A percentile compares a stretch with the other conserved stretches of the same genome.
These are phyloP conservation scores for Siniperca chuatsi DNA, from an alignment of 2,113 vertebrate genomes.

Conservation along the genomic window DNA sequence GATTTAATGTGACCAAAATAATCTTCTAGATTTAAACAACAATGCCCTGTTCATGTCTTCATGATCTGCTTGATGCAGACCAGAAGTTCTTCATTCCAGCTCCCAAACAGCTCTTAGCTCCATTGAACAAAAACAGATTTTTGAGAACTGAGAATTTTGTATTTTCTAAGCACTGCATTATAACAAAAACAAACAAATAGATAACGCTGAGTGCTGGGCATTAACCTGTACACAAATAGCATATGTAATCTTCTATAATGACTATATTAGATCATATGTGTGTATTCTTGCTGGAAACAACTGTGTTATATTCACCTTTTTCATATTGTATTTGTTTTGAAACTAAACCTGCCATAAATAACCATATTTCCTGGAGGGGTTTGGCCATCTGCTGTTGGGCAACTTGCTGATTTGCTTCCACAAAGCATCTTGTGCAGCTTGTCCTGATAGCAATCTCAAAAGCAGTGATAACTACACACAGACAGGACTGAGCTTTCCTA, in stretches of 20 bases:
- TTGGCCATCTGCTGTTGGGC: neutral
- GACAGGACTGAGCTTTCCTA: neutral
- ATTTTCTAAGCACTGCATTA: no score
- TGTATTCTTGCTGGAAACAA: neutral
- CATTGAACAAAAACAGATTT: no score
- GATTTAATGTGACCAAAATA: no score
- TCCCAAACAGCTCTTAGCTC: no score
- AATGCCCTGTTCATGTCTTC: no score
- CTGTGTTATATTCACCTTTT: neutral
- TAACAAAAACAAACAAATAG: no score
- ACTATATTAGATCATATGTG: no score
- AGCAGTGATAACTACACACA: neutral
- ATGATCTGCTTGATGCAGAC: no score
- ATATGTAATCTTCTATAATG: neutral
- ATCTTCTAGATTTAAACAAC: no score
- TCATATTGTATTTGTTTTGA: neutral
- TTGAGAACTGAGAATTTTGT: no score
- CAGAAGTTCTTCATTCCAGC: no score
- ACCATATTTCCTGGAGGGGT: neutral
- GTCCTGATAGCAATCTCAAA: neutral
- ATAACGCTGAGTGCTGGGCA: neutral
- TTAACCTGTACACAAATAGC: neutral
- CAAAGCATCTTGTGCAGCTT: neutral
- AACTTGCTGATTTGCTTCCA: neutral
- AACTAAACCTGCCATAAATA: neutral